phyloP scores from a whole-genome alignment of 2,113 vertebrate genomes.

The Promerops cafer region DNA sequence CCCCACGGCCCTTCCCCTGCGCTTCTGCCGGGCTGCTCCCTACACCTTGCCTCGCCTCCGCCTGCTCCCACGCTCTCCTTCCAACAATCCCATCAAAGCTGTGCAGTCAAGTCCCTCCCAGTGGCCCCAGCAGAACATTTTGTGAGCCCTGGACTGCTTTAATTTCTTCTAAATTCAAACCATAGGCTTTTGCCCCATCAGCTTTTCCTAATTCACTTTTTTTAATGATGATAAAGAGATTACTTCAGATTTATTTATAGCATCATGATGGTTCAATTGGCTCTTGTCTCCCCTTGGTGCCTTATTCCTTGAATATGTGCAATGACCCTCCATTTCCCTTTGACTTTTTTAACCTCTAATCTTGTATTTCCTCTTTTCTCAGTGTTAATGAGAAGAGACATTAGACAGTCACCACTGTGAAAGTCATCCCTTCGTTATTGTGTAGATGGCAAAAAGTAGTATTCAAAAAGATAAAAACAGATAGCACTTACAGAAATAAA shows the following conservation, averaged over 20 bases:
- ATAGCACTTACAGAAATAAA: background rate
- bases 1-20: background rate
- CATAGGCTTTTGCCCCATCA: background rate
- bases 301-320: background rate
- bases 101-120: background rate
- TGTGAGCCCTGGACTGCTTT: too few relatives aligned
- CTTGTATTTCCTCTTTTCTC: background rate
- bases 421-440: background rate
- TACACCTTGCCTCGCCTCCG: fast-evolving
- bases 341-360: background rate
- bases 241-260: background rate
- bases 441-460: background rate
- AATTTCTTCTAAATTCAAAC: background rate
- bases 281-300: background rate
- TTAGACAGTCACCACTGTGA: background rate
- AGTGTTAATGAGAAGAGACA: background rate
- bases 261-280: background rate
- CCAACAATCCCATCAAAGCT: too few relatives aligned
- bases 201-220: background rate
- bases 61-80: fast-evolving
- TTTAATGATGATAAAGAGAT: background rate
- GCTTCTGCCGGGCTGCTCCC: background rate
- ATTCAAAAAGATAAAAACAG: background rate
- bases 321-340: background rate
- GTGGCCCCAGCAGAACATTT: background rate